A percentile compares a stretch with the other conserved stretches of the same genome.
These are phyloP conservation scores for Eulimnadia texana DNA, from an alignment of 1,140 invertebrate genomes.

Conservation along the genomic window DNA sequence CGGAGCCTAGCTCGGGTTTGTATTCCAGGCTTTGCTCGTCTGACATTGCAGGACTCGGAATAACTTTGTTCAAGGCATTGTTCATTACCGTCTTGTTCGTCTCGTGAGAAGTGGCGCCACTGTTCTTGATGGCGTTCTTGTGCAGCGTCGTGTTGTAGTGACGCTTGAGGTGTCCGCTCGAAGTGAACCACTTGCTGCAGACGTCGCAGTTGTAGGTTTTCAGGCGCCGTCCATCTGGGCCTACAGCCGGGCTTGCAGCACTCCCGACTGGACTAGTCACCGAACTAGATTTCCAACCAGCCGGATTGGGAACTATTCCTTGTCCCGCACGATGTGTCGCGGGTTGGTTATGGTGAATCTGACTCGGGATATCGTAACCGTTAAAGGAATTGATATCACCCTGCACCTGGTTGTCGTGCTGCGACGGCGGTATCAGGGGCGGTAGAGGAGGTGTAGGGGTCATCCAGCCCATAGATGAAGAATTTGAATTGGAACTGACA, in stretches of 20 bases:
- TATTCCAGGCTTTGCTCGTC: neutral
- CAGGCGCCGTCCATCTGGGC: slow-evolving; percentile 51
- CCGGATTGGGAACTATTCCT: neutral
- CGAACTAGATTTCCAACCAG: neutral
- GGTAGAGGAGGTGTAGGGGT: slow-evolving; percentile 8
- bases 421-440: slow-evolving; percentile 18
- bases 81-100: neutral
- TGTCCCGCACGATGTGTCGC: neutral
- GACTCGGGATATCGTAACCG: neutral
- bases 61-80: neutral
- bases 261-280: too few relatives aligned
- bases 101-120: slow-evolving; percentile 59
- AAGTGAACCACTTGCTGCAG: slow-evolving; percentile 89
- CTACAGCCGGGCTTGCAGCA: neutral
- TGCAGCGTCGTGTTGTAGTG: slow-evolving; percentile 82
- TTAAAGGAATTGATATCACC: neutral
- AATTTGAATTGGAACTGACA: neutral
- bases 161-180: slow-evolving; percentile 75
- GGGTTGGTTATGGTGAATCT: neutral
- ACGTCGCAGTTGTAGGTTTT: slow-evolving; percentile 84
- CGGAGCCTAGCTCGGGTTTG: neutral
- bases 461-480: slow-evolving; percentile 7
- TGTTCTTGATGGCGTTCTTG: slow-evolving; percentile 61
- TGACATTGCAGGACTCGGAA: slow-evolving; percentile 3
- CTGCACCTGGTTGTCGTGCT: slow-evolving; percentile 12